Evolutionary conservation across 2,797 vertebrate species (phyloP), one percentile per base, ranked within the genome.

Genomic region (Taeniopygia guttata): DNA sequence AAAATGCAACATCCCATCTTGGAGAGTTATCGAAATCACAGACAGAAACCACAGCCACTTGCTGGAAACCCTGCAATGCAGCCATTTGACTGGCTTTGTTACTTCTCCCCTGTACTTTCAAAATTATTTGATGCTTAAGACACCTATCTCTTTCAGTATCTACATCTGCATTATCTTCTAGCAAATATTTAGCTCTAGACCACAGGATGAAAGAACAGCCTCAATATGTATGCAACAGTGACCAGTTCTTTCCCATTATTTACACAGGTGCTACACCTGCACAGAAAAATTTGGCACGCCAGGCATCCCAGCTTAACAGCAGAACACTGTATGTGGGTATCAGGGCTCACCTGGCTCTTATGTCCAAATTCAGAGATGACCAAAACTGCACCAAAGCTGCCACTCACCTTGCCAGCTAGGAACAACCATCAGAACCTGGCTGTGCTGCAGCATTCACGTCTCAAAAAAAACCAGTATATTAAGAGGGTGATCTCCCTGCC

Each of bases 351-450:
- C 11, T 32, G 38, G 11, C 6, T 89, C 16, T 23, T 32, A 54
- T 0, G 1, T n/a, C 30, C 2, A 0, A 68, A 76, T 36, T 54
- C 55, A 76, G 43, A 78, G 43, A 73, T 1, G 0, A 54, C 11
- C n/a, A 60, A 64, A 68, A 22, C 25, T 15, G 14, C 25, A 54
- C 7, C 45, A 84, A 74, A 84, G 36, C 52, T 49, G 49, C 16
- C 42, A 38, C 18, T 49, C 66, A 62, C 29, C 32, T 32, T 62
- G 43, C 12, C 56, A 77, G 5, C 20, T 3, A 9, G 17, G 27
- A 13, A 67, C 6, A 74, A 68, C 8, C 3, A 3, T 67, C 16
- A 72, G 13, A 67, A 64, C 7, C 56, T 42, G 13, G 4, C 25
- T 67, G 18, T 13, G 13, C 43, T 5, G 4, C 38, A 67, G 7